phyloP scores from a whole-genome alignment of 2,113 vertebrate genomes.

The Ia io region DNA sequence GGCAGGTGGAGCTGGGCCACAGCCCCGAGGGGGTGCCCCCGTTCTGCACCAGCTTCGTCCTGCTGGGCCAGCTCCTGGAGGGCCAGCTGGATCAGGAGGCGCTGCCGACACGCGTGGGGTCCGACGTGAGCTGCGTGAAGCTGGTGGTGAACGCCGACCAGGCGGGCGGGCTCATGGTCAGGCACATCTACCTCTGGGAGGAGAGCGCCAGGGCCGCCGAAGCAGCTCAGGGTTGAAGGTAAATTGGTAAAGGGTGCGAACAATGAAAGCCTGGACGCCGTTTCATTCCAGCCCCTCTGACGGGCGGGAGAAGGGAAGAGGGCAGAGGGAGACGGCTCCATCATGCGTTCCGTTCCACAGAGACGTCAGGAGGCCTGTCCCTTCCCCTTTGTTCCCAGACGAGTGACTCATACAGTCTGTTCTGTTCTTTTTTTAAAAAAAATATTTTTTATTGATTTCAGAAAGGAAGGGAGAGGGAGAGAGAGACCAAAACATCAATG shows the following conservation, averaged over 20 bases:
- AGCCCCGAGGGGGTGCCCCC: accelerated
- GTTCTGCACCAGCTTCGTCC: conserved; percentile 79
- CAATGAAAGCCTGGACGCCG: conserved; percentile 15
- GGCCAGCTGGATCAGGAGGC: conserved; percentile 80
- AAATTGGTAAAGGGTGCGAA: background rate
- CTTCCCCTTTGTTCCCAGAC: background rate
- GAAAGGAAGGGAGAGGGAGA: too few species aligned
- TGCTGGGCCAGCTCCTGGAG: conserved; percentile 79
- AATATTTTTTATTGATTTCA: too few species aligned
- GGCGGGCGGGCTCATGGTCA: conserved; percentile 85
- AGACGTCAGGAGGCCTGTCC: background rate
- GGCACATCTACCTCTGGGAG: conserved; percentile 83
- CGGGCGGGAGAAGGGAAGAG: background rate
- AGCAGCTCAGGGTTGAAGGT: accelerated
- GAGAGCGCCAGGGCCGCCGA: accelerated
- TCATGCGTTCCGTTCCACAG: background rate
- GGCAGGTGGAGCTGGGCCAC: conserved; percentile 85
- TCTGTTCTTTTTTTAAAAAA: background rate
- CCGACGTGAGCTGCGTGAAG: conserved; percentile 82
- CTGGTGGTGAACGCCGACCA: conserved; percentile 84
- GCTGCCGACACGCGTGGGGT: conserved; percentile 19
- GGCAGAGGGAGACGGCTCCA: background rate
- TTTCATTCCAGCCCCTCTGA: background rate
- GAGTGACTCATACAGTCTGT: background rate
- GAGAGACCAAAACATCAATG: too few species aligned